Base-by-base conservation (phyloP, 2,888 invertebrate species). In the Lasioglossum vierecki region DNA sequence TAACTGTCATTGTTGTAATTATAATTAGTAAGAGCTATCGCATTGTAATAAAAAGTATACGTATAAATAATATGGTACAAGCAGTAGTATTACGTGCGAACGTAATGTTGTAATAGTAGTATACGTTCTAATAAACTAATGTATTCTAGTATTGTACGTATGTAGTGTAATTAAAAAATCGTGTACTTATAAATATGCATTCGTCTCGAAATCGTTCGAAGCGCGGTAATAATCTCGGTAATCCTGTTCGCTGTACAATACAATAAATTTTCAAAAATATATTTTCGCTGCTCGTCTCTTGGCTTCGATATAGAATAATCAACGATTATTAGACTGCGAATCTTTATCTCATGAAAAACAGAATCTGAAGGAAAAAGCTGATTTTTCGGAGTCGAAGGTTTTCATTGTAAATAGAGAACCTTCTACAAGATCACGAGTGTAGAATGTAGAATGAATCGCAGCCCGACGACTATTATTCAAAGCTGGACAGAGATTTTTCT, bases 41-140 rank as follows among this genome's bases (percentile, higher is more conserved):
- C 26, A 30, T 26, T n/a, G 9, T 18, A 53, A 53, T 77, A 78
- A 70, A 82, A 70, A 30, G 41, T 66, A 44, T 44, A 68, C 70
- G 66, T 76, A 68, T 57, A 77, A 68, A 18, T 60, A 76, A 68
- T 79, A 41, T 60, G 63, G 68, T 70, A 79, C 22, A 74, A 77
- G 44, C 68, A 44, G n/a, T 60, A 49, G 13, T 63, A 63, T 75
- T 22, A 30, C 63, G 11, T 72, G 74, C 49, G 30, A 68, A 68
- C 39, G n/a, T 46, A 71, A 71, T 46, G 44, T 76, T 26, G 13
- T 79, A 74, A 77, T 18, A 77, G 74, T 68, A 15, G 41, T 71
- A 68, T 71, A 68, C 26, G 53, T 71, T 26, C 15, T 53, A 11
- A 41, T 46, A 22, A 49, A 11, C 79, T 80, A 75, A 70, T 49